phyloP scores from a whole-genome alignment of 2,797 vertebrate species.

The Cyclura pinguis region DNA sequence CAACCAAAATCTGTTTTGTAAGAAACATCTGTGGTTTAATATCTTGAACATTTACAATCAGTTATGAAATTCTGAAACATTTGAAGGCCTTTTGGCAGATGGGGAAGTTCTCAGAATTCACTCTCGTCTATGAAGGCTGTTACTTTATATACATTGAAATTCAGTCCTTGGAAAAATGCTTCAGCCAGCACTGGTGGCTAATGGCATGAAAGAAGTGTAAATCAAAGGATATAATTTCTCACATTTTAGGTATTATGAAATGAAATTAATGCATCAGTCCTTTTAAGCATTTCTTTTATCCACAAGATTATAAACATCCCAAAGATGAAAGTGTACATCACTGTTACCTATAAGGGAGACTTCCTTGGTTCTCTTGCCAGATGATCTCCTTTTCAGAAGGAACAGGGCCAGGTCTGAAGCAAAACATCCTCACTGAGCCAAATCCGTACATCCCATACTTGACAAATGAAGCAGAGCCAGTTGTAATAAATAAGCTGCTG shows the following conservation, averaged over 20 bases:
- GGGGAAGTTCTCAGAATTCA: neutral
- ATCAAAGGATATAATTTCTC: neutral
- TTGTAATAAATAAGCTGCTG: constrained; percentile 1
- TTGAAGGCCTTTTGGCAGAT: neutral
- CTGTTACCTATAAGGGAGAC: neutral
- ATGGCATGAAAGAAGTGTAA: neutral
- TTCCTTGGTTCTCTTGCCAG: neutral
- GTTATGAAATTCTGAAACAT: neutral
- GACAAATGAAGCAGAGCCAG: neutral
- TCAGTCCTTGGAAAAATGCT: neutral
- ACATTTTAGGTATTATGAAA: constrained; percentile 15
- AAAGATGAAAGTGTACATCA: neutral
- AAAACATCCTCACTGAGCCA: neutral
- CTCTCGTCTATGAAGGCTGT: neutral
- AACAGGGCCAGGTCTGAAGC: neutral
- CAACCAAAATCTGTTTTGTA: neutral
- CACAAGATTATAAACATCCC: constrained; percentile 7
- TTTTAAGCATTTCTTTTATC: neutral
- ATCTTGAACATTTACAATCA: neutral
- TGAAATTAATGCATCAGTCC: accelerated
- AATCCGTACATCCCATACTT: neutral
- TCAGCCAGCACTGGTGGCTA: neutral
- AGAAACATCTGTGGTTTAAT: neutral
- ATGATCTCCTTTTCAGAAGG: constrained; percentile 2
- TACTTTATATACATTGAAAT: neutral